Evolutionary conservation across 2,113 vertebrate genomes (phyloP).

Genomic region (Perca fluviatilis): DNA sequence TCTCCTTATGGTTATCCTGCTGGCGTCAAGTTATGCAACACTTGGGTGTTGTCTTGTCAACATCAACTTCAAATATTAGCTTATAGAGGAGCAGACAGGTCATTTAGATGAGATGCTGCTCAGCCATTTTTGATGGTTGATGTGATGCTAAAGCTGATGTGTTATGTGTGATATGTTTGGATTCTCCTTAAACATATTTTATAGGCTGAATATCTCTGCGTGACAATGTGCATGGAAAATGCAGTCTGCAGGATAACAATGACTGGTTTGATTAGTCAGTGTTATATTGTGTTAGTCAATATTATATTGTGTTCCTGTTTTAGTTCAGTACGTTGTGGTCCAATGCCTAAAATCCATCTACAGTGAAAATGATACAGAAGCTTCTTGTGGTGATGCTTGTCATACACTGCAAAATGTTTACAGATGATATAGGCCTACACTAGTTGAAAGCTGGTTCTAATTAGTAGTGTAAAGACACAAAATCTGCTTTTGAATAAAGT

Average conservation of each 20-base stretch:
- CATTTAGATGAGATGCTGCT: slow-evolving; percentile 39
- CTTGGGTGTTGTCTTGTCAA: slow-evolving; percentile 84
- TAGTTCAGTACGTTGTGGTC: background rate
- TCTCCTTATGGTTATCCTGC: slow-evolving; percentile 59
- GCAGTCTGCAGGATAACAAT: background rate
- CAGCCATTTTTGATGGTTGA: background rate
- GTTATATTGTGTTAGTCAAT: background rate
- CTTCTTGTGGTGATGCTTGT: background rate
- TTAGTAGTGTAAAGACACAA: background rate
- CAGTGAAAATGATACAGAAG: background rate
- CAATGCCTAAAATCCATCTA: background rate
- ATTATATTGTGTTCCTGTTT: background rate
- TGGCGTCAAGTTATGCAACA: slow-evolving; percentile 81
- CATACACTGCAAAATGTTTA: background rate
- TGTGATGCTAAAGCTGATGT: background rate
- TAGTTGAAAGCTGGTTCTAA: background rate
- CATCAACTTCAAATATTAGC: slow-evolving; percentile 82
- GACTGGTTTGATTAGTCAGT: background rate
- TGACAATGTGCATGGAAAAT: background rate
- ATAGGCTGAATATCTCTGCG: background rate
- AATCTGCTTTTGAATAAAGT: background rate
- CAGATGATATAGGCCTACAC: background rate
- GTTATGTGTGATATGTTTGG: too few relatives aligned
- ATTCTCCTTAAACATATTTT: background rate
- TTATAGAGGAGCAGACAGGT: slow-evolving; percentile 51